Evolutionary conservation across 2,888 invertebrate genomes (phyloP).

Genomic region (Catonia carolina): DNA sequence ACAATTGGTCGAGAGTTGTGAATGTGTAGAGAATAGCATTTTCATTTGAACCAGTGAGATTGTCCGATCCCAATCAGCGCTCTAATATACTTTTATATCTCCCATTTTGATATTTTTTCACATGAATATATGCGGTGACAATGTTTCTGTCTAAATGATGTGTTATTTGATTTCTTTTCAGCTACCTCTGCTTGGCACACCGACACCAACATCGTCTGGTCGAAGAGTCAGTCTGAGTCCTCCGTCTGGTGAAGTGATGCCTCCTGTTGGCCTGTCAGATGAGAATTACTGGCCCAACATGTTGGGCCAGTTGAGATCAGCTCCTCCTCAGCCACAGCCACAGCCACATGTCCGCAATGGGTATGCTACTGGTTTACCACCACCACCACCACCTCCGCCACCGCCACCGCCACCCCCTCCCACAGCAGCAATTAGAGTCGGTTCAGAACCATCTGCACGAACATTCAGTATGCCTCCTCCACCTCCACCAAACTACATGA

Average conservation of each 20-base stretch:
- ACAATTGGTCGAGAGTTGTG: too few species aligned
- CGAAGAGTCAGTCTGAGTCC: conserved; percentile 32
- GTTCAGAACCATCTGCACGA: too few species aligned
- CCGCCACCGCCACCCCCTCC: conserved; percentile 4
- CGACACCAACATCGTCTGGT: neutral
- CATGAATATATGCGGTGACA: too few species aligned
- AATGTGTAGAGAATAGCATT: too few species aligned
- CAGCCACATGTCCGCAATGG: neutral
- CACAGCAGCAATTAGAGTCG: neutral
- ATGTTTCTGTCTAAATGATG: too few species aligned
- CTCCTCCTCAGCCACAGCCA: conserved; percentile 13
- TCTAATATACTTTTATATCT: too few species aligned
- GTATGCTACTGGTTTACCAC: conserved; percentile 9
- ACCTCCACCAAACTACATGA: conserved; percentile 5
- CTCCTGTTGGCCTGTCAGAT: conserved; percentile 25
- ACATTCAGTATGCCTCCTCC: conserved; percentile 21
- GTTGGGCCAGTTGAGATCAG: conserved; percentile 14
- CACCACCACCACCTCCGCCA: conserved; percentile 14
- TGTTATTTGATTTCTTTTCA: too few species aligned
- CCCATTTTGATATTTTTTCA: too few species aligned
- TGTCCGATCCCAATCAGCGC: too few species aligned
- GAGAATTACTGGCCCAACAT: conserved; percentile 17
- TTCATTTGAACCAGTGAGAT: too few species aligned
- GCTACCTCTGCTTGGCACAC: too few species aligned
- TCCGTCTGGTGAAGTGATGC: conserved; percentile 32